A percentile compares a stretch with the other conserved stretches of the same genome.
Conservation (phyloP, 2,797 vertebrate genomes). For the Chelidonichthys spinosus region DNA sequence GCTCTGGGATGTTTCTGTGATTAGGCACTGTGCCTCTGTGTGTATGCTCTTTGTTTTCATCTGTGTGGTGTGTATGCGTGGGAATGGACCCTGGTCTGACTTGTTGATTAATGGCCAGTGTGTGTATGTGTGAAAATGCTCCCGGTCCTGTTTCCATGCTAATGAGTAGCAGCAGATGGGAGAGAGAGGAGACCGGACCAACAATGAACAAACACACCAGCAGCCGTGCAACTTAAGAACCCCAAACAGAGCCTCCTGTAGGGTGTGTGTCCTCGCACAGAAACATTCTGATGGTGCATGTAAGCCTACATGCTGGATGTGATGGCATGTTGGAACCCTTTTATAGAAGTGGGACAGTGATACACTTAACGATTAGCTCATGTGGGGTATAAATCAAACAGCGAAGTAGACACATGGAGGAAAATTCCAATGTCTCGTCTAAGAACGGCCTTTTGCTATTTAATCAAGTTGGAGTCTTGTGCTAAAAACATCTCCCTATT, state of each 20-base stretch:
- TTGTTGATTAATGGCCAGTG: constrained; percentile 85
- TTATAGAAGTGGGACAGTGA: neutral
- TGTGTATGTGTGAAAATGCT: constrained; percentile 84
- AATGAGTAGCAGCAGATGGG: constrained; percentile 83
- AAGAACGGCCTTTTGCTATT: neutral
- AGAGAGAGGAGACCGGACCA: constrained; percentile 76
- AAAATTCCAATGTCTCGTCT: neutral
- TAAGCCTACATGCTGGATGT: constrained; percentile 24
- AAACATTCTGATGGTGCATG: constrained; percentile 21
- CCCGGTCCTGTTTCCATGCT: constrained; percentile 83
- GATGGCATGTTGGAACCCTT: neutral
- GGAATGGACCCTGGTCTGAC: constrained; percentile 83
- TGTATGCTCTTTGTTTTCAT: constrained; percentile 78
- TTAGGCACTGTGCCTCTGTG: constrained; percentile 65
- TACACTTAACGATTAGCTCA: neutral
- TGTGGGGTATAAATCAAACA: neutral
- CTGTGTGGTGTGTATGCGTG: constrained; percentile 77
- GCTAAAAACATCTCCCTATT: constrained; percentile 24
- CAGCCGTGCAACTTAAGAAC: constrained; percentile 63
- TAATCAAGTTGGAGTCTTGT: constrained; percentile 13
- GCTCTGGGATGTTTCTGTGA: constrained; percentile 74
- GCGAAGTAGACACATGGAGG: neutral
- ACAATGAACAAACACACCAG: constrained; percentile 83
- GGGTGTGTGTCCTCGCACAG: constrained; percentile 36
- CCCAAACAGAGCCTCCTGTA: constrained; percentile 59